A percentile compares a stretch with the other conserved stretches of the same genome.
These are phyloP conservation scores for Sebastes elongatus DNA, from an alignment of 2,797 vertebrate species.

Conservation along the genomic window DNA sequence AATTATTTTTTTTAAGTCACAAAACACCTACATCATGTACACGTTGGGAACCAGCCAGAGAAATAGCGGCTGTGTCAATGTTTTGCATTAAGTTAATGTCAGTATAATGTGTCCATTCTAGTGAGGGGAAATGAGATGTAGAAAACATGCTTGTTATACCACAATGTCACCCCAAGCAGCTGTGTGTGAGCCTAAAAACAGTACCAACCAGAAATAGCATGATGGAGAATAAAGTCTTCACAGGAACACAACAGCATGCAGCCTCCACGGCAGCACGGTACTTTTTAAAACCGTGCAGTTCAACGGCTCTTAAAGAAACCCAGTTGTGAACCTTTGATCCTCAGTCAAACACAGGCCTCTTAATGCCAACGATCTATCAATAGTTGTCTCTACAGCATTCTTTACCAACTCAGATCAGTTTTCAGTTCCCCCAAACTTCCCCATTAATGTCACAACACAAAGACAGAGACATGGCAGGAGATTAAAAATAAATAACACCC, in stretches of 20 bases:
- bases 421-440: background rate
- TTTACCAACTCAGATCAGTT: conserved; percentile 19
- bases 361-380: background rate
- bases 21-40: background rate
- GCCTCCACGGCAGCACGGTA: conserved; percentile 26
- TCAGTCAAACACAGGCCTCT: conserved; percentile 23
- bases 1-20: conserved; percentile 13
- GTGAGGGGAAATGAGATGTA: background rate
- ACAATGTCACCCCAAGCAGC: background rate
- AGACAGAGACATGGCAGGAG: conserved; percentile 5
- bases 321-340: conserved; percentile 47
- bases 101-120: background rate
- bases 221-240: conserved; percentile 23
- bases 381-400: conserved; percentile 21
- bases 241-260: conserved; percentile 26
- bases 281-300: conserved; percentile 31
- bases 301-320: conserved; percentile 34
- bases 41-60: background rate
- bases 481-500: conserved; percentile 26
- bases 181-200: background rate
- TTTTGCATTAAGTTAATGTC: background rate
- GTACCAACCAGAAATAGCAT: conserved; percentile 9
- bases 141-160: background rate
- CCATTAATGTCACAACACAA: conserved; percentile 15
- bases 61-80: background rate